Percentiles rank a stretch among this genome's conserved stretches.
Conservation (phyloP, 2,797 vertebrate species). For the Sardinella longiceps region DNA sequence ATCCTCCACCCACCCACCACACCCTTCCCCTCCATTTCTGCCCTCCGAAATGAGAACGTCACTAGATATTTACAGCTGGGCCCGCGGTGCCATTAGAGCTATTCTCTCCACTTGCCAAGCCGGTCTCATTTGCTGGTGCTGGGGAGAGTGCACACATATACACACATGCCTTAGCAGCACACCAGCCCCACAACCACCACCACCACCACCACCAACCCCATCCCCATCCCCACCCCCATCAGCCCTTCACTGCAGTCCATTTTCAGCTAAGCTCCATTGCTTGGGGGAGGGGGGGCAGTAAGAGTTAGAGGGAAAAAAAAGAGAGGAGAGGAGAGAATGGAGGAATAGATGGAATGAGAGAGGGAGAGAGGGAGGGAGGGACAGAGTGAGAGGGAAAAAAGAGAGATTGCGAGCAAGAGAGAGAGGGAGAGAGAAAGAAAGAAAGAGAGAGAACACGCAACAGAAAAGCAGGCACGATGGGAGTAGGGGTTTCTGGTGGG, state of each 20-base stretch:
- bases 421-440: background rate
- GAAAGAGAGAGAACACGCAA: background rate
- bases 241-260: background rate
- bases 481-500: background rate
- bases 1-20: background rate
- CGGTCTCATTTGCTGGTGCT: conserved; percentile 3
- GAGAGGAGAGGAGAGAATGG: background rate
- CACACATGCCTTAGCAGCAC: background rate
- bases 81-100: conserved; percentile 16
- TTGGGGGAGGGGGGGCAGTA: background rate
- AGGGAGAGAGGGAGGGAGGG: background rate
- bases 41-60: conserved; percentile 50
- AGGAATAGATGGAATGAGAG: background rate
- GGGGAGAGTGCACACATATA: conserved; percentile 5
- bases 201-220: background rate
- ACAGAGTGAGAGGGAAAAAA: background rate
- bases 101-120: conserved; percentile 19
- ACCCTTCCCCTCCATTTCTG: background rate
- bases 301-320: conserved; percentile 4
- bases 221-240: background rate
- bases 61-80: conserved; percentile 53
- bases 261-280: conserved; percentile 14
- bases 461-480: background rate
- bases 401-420: background rate
- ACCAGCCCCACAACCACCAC: background rate